These are phyloP conservation scores for Branchinecta lynchi DNA, from an alignment of 1,140 invertebrate genomes.

Conservation along the genomic window DNA sequence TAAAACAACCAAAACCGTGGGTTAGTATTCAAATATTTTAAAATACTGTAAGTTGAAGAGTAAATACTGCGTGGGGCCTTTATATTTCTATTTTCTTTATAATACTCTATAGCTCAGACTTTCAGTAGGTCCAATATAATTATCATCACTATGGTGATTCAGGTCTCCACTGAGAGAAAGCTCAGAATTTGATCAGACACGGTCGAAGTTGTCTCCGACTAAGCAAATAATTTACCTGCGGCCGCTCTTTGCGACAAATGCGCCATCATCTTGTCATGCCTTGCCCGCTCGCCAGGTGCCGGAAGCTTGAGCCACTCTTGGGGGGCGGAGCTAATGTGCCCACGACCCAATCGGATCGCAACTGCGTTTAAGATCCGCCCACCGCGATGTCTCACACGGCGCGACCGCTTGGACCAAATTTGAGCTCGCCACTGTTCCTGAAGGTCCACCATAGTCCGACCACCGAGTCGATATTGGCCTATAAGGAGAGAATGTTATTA, in stretches of 20 bases:
- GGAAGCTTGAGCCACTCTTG: slow-evolving; percentile 16
- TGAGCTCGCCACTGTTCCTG: not conserved
- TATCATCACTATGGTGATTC: no score
- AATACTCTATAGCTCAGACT: no score
- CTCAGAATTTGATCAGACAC: no score
- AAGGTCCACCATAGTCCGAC: not conserved
- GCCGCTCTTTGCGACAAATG: slow-evolving; percentile 26
- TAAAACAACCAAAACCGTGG: no score
- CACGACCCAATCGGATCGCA: not conserved
- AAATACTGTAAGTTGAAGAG: no score
- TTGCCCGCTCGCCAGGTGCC: slow-evolving; percentile 25
- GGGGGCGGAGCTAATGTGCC: not conserved
- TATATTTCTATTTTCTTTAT: no score
- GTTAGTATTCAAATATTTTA: no score
- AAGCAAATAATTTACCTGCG: slow-evolving; percentile 19
- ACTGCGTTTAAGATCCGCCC: not conserved
- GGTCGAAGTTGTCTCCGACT: no score
- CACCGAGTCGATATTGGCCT: not conserved
- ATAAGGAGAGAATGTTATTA: not conserved
- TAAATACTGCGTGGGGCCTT: no score
- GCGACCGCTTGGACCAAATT: not conserved
- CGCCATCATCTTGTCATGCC: slow-evolving; percentile 27
- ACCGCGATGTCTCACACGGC: not conserved
- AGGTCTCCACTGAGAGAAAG: no score
- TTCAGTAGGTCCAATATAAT: no score